Base-by-base conservation (phyloP, 2,888 invertebrate species). In the Idaea aversata region DNA sequence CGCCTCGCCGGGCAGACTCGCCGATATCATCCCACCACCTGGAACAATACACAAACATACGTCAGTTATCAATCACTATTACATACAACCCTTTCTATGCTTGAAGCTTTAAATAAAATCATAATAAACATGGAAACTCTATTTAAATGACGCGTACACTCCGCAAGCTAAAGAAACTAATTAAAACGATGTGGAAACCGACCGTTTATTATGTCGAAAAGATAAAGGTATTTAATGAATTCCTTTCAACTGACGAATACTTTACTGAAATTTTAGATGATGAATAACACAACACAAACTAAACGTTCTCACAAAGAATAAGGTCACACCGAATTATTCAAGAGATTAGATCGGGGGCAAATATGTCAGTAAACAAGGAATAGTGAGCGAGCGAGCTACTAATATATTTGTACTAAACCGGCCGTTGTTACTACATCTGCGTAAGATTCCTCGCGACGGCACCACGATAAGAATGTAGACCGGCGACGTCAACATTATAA, bases 1-100 rank as follows among this genome's bases (percentile, higher is more conserved):
- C 91, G 95, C 95, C 94, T 95, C 95, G 93, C 95, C 94, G 87
- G 94, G 94, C 84, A 93, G 93, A 83, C 93, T 92, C 87, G 95
- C 95, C 85, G 95, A 95, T 94, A 95, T 95, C 95, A 95, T 95
- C 94, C 94, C 93, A 87, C 80, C 88, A 79, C 88, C 94, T 94
- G 93, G 6, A 47, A 69, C 65, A 69, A 69, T 34, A 35, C 35
- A 59, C 57, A 69, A 63, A 7, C 35, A 13, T 4, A 59, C 34
- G 57, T 70, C 67, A 70, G 13, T 16, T 15, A 47, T 47, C 4
- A 47, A 47, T 47, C 4, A 47, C 13, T 6, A 47, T 36, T 7
- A 36, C 5, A 36, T 47, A 47, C 10, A 47, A 47, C 47, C 13
- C 10, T 0, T 3, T 10, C 47, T 13, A 7, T 5, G 10, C 13